These are phyloP conservation scores for Pedicia rivosa DNA, from an alignment of 2,888 invertebrate genomes.

Conservation along the genomic window DNA sequence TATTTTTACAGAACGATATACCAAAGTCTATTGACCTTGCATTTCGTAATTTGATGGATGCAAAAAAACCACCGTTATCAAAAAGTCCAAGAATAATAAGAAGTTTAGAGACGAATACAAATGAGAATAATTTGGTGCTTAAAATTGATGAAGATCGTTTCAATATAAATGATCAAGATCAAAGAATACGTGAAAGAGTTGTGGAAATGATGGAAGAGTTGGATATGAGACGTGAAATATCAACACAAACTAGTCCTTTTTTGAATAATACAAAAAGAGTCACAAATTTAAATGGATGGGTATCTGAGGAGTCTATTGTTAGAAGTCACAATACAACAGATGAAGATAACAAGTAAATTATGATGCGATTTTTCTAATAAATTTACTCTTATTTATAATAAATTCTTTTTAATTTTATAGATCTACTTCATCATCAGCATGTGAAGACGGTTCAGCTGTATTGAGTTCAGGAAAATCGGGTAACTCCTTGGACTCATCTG, in stretches of 20 bases:
- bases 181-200: background rate
- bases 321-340: constrained; percentile 30
- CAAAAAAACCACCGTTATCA: background rate
- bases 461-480: constrained; percentile 30
- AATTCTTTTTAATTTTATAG: constrained; percentile 16
- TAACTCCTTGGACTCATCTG: constrained; percentile 28
- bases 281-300: constrained; percentile 30
- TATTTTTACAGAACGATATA: too few relatives aligned
- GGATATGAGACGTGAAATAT: constrained; percentile 1
- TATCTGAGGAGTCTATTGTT: constrained; percentile 30
- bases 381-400: too few relatives aligned
- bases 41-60: too few relatives aligned
- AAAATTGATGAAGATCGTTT: constrained; percentile 15
- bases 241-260: constrained; percentile 15
- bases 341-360: constrained; percentile 32
- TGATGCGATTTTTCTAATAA: too few relatives aligned
- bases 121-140: constrained; percentile 8
- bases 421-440: constrained; percentile 28
- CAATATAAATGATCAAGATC: constrained; percentile 3
- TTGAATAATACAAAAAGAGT: constrained; percentile 27
- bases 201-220: too few relatives aligned
- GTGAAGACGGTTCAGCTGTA: constrained; percentile 25
- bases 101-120: background rate
- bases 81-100: constrained; percentile 2
- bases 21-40: too few relatives aligned